Evolutionary conservation across 2,113 vertebrate species (phyloP), one percentile per base, ranked within the genome.

Genomic region (Pionites leucogaster): DNA sequence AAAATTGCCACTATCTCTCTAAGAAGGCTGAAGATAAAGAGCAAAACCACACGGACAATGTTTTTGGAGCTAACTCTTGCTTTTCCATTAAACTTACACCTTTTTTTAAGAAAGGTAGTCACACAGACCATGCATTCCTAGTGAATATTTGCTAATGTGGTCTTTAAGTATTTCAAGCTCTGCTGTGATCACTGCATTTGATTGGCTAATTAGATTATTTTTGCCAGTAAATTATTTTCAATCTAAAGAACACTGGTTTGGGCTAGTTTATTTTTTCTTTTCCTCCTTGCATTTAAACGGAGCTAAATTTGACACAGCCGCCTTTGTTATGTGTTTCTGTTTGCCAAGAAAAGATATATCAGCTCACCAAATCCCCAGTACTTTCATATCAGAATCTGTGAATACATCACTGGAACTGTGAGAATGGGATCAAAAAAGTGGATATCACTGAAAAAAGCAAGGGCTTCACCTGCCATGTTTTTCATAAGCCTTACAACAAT

Each of bases 191-290:
- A 15, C 31, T 70, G 28, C 6, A 37, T 86, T 96, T 64, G 55
- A 86, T 77, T 90, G 33, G 46, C 39, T 71, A 96, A 89, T 70
- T 42, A 95, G 39, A 50, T 78, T 3, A 62, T 28, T 80, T 95
- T 95, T 90, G n/a, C 35, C 69, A 93, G 42, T 42, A 42, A 70
- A 74, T 86, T 96, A 62, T 83, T 93, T 88, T 96, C 72, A 91
- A 92, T 86, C 69, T 92, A 64, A 62, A 94, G 59, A 97, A 89
- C 53, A 90, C n/a, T 72, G 68, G 1, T 47, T 65, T 46, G 27
- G 3, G 5, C 19, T n/a, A 11, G 17, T 63, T 44, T 47, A 7
- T 50, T 76, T 57, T 52, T 62, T 6, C 4, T 33, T 19, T 39
- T 49, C 24, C 19, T 70, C 13, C 22, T 39, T 67, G 2, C 24